Evolutionary conservation across 2,113 vertebrate genomes (phyloP).

Genomic region (Gorsachius goisagi): DNA sequence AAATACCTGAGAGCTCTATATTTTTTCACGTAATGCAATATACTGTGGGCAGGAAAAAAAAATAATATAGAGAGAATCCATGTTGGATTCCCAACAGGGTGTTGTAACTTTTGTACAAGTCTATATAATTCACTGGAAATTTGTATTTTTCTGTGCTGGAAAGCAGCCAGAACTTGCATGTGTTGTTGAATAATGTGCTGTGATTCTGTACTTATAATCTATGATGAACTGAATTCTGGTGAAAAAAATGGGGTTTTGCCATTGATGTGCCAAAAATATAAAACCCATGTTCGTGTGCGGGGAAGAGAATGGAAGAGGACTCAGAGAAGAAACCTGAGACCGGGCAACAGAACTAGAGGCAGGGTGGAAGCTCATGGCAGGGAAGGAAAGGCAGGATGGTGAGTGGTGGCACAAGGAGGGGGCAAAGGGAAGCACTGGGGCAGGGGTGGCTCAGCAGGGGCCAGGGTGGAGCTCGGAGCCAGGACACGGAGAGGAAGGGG

Average conservation of each 20-base stretch:
- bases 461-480: background rate
- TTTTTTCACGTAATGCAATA: background rate
- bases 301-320: background rate
- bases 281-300: background rate
- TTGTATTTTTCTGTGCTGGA: background rate
- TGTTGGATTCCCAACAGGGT: background rate
- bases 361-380: background rate
- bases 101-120: background rate
- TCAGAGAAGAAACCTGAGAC: background rate
- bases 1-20: background rate
- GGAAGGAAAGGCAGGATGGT: background rate
- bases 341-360: background rate
- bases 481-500: background rate
- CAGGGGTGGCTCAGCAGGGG: background rate
- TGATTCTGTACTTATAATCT: background rate
- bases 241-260: background rate
- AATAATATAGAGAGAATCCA: background rate
- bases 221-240: background rate
- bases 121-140: background rate
- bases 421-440: accelerated
- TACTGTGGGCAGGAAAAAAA: background rate
- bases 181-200: background rate
- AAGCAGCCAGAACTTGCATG: background rate
- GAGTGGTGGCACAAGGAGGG: accelerated
- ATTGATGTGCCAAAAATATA: background rate